A percentile compares a stretch with the other conserved stretches of the same genome.
Conservation (phyloP, 2,797 vertebrate genomes). For the Protosalanx chinensis region DNA sequence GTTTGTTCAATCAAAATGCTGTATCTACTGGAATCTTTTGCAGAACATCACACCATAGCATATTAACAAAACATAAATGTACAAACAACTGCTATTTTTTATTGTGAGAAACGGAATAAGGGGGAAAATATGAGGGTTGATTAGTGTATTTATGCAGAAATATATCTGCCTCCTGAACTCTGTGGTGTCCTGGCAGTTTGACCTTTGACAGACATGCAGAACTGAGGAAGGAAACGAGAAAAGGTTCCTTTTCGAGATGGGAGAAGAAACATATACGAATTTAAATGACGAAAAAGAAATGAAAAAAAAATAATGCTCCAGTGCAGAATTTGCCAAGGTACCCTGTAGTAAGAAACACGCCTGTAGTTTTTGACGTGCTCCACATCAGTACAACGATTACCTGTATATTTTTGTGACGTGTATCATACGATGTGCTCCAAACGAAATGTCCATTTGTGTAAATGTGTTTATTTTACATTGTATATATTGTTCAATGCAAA, state of each 20-base stretch:
- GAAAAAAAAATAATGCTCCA: slow-evolving; percentile 51
- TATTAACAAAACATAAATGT: slow-evolving; percentile 62
- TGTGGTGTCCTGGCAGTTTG: slow-evolving; percentile 82
- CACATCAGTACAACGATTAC: slow-evolving; percentile 97
- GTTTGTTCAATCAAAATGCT: slow-evolving; percentile 89
- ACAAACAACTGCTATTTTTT: slow-evolving; percentile 88
- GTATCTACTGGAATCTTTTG: slow-evolving; percentile 89
- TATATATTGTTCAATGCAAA: slow-evolving; percentile 99
- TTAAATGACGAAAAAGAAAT: slow-evolving; percentile 54
- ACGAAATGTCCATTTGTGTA: slow-evolving; percentile 99
- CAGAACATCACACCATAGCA: slow-evolving; percentile 79
- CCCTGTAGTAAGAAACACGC: slow-evolving; percentile 96
- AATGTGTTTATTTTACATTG: slow-evolving; percentile 99
- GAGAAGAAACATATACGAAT: slow-evolving; percentile 52
- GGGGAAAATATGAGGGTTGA: slow-evolving; percentile 76
- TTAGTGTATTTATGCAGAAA: slow-evolving; percentile 81
- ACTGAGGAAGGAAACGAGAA: slow-evolving; percentile 29
- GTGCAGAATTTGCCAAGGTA: slow-evolving; percentile 90
- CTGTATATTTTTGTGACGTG: slow-evolving; percentile 99
- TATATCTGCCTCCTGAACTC: slow-evolving; percentile 84
- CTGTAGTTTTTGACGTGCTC: slow-evolving; percentile 99
- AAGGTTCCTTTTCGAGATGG: slow-evolving; percentile 70
- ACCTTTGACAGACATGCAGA: slow-evolving; percentile 53
- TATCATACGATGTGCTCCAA: slow-evolving; percentile 99
- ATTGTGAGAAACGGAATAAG: slow-evolving; percentile 67